Conservation (phyloP, 2,888 invertebrate genomes). For the Limnephilus auricula region DNA sequence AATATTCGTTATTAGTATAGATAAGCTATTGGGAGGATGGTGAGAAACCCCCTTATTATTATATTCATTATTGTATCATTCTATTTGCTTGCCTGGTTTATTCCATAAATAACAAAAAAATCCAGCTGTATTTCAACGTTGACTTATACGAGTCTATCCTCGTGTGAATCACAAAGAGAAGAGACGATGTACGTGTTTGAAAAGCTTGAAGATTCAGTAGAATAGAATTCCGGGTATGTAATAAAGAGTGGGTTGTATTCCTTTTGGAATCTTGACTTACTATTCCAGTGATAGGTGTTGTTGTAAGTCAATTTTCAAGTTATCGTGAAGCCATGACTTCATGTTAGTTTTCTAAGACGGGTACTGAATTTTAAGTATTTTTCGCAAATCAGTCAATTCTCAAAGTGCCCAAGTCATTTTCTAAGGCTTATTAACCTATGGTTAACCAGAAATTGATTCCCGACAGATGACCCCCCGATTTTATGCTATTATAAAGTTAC, state of each 20-base stretch:
- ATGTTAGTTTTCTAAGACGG: neutral
- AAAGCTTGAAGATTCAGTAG: neutral
- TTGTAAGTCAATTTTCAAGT: slow-evolving; percentile 2
- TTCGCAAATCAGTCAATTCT: neutral
- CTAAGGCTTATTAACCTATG: neutral
- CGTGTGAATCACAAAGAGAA: neutral
- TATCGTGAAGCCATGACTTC: neutral
- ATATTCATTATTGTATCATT: neutral
- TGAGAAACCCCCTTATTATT: too few relatives aligned
- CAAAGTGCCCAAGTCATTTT: neutral
- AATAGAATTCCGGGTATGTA: neutral
- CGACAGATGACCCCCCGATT: too few relatives aligned
- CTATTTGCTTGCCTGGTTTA: neutral
- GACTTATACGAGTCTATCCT: neutral
- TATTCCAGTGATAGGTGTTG: neutral
- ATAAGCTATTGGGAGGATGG: too few relatives aligned
- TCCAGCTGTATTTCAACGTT: neutral
- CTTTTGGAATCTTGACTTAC: neutral
- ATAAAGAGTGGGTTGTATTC: neutral
- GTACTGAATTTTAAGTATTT: neutral
- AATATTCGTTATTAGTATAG: too few relatives aligned
- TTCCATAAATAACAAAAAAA: neutral
- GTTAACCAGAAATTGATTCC: too few relatives aligned
- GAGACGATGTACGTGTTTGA: neutral
- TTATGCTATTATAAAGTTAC: too few relatives aligned